Conservation (phyloP, 2,888 invertebrate species). For the Leptopilina myrica region DNA sequence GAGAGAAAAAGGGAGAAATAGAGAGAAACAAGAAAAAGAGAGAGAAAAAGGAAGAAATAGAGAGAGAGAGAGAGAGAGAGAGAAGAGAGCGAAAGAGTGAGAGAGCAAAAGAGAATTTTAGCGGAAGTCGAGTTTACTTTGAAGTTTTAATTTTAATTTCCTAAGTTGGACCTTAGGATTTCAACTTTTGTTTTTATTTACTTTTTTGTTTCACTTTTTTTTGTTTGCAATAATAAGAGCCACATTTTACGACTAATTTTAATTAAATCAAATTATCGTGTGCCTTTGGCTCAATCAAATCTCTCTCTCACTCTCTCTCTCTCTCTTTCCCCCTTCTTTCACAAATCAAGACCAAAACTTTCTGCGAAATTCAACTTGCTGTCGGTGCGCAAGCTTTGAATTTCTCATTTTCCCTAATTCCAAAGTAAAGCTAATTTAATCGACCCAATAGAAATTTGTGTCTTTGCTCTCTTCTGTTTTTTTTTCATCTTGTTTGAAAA, state of each 20-base stretch:
- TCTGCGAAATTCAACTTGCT: constrained; percentile 7
- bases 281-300: constrained; percentile 16
- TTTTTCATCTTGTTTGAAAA: background rate
- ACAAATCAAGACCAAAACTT: constrained; percentile 27
- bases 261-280: constrained; percentile 33
- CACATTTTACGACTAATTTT: constrained; percentile 14
- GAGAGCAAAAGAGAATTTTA: background rate
- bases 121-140: constrained; percentile 20
- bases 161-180: too few species aligned
- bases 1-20: too few species aligned
- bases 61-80: too few species aligned
- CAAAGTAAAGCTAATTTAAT: background rate
- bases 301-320: too few species aligned
- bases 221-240: constrained; percentile 10
- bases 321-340: too few species aligned
- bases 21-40: too few species aligned
- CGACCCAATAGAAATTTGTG: background rate
- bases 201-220: background rate
- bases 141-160: constrained; percentile 39
- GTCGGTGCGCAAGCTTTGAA: constrained; percentile 2
- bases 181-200: background rate
- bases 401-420: constrained; percentile 9
- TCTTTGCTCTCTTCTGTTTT: background rate
- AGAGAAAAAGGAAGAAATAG: too few species aligned
- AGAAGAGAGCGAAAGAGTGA: too few species aligned